These are phyloP conservation scores for Myotis vivesi DNA, from an alignment of 2,797 vertebrate genomes.

Conservation along the genomic window DNA sequence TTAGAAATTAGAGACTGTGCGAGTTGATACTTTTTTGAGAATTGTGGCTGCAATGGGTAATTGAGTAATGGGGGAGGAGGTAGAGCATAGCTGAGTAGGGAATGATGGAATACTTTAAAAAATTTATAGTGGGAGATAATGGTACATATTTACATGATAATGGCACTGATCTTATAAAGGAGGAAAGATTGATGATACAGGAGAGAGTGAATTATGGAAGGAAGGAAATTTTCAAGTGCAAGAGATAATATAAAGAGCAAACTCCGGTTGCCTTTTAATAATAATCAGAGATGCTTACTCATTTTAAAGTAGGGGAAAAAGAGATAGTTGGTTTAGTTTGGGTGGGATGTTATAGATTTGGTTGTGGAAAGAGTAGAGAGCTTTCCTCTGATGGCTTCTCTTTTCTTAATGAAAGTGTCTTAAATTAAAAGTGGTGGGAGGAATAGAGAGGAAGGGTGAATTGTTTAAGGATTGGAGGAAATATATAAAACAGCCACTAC, in stretches of 20 bases:
- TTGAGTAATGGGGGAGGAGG: background rate
- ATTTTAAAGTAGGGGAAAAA: background rate
- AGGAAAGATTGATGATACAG: background rate
- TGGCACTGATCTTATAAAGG: background rate
- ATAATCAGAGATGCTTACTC: background rate
- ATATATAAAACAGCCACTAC: background rate
- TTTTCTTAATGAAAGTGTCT: constrained; percentile 22
- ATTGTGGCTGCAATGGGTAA: background rate
- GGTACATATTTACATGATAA: background rate
- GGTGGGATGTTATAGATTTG: background rate
- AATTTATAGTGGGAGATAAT: background rate
- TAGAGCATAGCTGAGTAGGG: background rate
- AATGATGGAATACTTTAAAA: background rate
- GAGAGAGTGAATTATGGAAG: background rate
- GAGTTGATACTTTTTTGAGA: background rate
- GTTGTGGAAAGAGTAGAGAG: background rate
- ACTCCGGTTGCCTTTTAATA: background rate
- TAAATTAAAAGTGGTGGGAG: background rate
- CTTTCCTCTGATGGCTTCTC: background rate
- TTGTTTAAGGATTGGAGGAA: constrained; percentile 22
- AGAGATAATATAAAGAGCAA: background rate
- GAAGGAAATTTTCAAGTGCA: background rate
- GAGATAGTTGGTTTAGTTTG: background rate
- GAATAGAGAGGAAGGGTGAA: background rate
- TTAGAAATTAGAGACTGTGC: background rate